Base-by-base conservation (phyloP, 2,888 invertebrate genomes). In the Cremastobaeus sp. region DNA sequence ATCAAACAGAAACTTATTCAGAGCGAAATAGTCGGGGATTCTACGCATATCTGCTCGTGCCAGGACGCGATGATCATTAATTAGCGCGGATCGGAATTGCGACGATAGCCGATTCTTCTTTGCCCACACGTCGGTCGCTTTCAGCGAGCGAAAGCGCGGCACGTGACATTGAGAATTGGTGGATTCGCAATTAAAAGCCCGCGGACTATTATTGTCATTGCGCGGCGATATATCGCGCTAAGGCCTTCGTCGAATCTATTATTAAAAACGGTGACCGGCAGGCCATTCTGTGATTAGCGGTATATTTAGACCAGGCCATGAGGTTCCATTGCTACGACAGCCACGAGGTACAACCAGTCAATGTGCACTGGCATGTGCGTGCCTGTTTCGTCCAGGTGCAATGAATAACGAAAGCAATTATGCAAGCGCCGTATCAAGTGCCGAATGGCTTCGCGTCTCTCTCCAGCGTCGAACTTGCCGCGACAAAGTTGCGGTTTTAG, bases 241-340 rank as follows among this genome's bases (percentile, higher is more conserved):
- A 76, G 79, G 78, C 79, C 82, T 82, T 83, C 81, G 70, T 79
- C 77, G 76, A 76, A 78, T 83, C 83, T 83, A 85, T 83, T 85
- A 84, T 85, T 84, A 83, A 81, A 78, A 79, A 74, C 78, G 69
- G 76, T 76, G 77, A 76, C 78, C 79, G 76, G 70, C 71, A 74
- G 71, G 72, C 78, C 77, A 76, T 78, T 79, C 77, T 77, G 74
- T 69, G 74, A 78, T 75, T 78, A 78, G 76, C 47, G 57, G 70
- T 79, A 80, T 74, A 79, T 80, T 78, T 80, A 79, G 79, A 78
- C 72, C 77, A 70, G 74, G 52, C 76, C 70, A 77, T 64, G 76
- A 74, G 64, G 34, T 57, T 66, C 21, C 28, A 72, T 76, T 70
- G 69, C 66, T 74, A 77, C 60, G 73, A 70, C 41, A 55, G 43